These are phyloP conservation scores for Carettochelys insculpta DNA, from an alignment of 2,113 vertebrate genomes.

Conservation along the genomic window DNA sequence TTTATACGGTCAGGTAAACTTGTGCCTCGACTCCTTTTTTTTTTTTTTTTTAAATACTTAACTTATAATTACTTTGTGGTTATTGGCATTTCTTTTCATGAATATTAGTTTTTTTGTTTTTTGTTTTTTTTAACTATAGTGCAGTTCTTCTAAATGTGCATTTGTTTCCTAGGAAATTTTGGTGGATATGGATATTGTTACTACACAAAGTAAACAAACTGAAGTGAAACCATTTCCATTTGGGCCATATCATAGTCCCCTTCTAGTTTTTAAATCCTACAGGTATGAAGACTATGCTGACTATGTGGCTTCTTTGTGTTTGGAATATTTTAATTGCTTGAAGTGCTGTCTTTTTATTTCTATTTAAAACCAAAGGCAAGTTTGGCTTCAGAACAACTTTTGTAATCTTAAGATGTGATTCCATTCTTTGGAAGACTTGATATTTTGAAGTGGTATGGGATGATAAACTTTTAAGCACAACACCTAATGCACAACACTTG, in stretches of 20 bases:
- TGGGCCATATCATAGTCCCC: constrained; percentile 89
- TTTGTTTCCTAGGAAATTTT: constrained; percentile 80
- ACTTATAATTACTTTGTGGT: neutral
- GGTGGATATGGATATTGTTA: constrained; percentile 80
- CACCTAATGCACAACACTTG: too few relatives aligned
- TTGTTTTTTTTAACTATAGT: neutral
- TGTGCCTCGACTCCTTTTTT: neutral
- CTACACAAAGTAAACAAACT: constrained; percentile 64
- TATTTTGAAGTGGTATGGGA: neutral
- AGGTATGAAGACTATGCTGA: constrained; percentile 78
- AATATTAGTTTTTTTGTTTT: neutral
- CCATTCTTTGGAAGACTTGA: neutral
- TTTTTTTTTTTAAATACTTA: neutral
- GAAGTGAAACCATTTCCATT: constrained; percentile 85
- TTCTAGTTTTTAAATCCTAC: constrained; percentile 94
- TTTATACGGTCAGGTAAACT: constrained; percentile 77
- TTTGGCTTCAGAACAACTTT: neutral
- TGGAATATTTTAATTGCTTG: neutral
- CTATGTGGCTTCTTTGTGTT: neutral
- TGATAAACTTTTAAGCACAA: neutral
- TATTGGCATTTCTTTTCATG: neutral
- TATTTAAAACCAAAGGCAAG: neutral
- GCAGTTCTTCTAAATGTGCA: neutral
- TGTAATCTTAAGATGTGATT: neutral
- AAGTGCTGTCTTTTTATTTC: neutral